Evolutionary conservation across 2,888 invertebrate species (phyloP), one percentile per base, ranked within the genome.

Genomic region (Micoletzkya japonica): DNA sequence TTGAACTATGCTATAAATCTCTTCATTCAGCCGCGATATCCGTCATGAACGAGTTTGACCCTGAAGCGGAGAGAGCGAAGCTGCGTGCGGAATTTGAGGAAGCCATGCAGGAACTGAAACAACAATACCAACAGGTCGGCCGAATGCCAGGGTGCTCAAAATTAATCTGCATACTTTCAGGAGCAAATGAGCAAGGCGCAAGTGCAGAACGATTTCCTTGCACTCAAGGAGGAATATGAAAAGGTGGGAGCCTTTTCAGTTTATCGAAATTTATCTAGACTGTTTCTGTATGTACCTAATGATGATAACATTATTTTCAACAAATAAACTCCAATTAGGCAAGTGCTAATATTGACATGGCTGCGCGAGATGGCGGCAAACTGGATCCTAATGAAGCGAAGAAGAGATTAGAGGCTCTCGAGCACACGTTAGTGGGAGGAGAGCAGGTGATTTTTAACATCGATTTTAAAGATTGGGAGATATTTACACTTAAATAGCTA

Each of bases 371-470:
- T 30, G 52, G 49, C 2, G 63, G 56, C 26, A 70, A 76, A 28
- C 34, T 80, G 72, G 76, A 82, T 73, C 81, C 81, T 17, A 73
- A 73, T 32, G 83, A 83, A 66, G 82, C 82, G 26, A 77, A 79
- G 32, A 79, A 79, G 58, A 76, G 81, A 86, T 87, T 89, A 77
- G 88, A 90, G 83, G 89, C 89, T 72, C 88, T 93, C 28, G 90
- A 93, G 83, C 89, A 90, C 57, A 90, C 90, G 67, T 90, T 93
- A 88, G 91, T 93, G 52, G 92, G 92, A 1, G 92, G 92, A 0
- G 92, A 93, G 82, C 89, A 75, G 39, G 69, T 49, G 26, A 36
- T 52, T 30, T 26, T 14, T 49, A 26, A 37, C 30, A 44, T 24
- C 10, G 30, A 28, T 44, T 14, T 58, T 3, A n/a, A n/a, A n/a